phyloP scores from a whole-genome alignment of 2,113 vertebrate genomes.

The Chaenocephalus aceratus region DNA sequence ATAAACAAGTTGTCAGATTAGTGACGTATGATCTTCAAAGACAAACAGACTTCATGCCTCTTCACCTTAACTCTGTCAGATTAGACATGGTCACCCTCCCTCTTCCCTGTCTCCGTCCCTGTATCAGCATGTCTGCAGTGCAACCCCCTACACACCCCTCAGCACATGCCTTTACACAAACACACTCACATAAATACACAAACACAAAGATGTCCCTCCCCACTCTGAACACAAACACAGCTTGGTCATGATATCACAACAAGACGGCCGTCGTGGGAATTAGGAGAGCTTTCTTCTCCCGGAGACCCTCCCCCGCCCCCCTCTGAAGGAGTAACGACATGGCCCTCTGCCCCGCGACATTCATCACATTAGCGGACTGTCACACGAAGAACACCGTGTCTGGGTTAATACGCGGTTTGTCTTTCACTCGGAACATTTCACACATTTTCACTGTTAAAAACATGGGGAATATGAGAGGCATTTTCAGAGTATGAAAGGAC shows the following conservation, averaged over 20 bases:
- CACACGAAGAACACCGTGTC: constrained; percentile 68
- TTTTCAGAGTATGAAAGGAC: constrained; percentile 19
- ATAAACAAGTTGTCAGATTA: constrained; percentile 20
- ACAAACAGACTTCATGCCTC: constrained; percentile 25
- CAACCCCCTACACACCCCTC: constrained; percentile 34
- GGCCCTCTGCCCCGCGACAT: constrained; percentile 65
- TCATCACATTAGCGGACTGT: constrained; percentile 70
- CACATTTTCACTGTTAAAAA: constrained; percentile 60
- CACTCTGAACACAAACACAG: constrained; percentile 65
- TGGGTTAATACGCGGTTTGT: constrained; percentile 68
- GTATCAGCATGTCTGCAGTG: constrained; percentile 43
- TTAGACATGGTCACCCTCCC: constrained; percentile 47
- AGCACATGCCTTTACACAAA: constrained; percentile 24
- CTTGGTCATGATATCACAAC: constrained; percentile 71
- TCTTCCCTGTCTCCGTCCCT: constrained; percentile 35
- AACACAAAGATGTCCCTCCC: constrained; percentile 55
- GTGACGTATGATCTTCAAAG: constrained; percentile 46
- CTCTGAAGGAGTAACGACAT: constrained; percentile 64
- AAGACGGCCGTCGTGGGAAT: constrained; percentile 63
- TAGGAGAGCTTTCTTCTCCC: constrained; percentile 50
- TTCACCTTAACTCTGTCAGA: constrained; percentile 39
- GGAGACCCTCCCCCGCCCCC: constrained; percentile 32
- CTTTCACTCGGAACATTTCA: constrained; percentile 69
- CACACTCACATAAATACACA: constrained; percentile 50
- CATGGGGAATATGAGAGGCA: constrained; percentile 40